Conservation (phyloP, 2,797 vertebrate species). For the Meriones psammophilus region DNA sequence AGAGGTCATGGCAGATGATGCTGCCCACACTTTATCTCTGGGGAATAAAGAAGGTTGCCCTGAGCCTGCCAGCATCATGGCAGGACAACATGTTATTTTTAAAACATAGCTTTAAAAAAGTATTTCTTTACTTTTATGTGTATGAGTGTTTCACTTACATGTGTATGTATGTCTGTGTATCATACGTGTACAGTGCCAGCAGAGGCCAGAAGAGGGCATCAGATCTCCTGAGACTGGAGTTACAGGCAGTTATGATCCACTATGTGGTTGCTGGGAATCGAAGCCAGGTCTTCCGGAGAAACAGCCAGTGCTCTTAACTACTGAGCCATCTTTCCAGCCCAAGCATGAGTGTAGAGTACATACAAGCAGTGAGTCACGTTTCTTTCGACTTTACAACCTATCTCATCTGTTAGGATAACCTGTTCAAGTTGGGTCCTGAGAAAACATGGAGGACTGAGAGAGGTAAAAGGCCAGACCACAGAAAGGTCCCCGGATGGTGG, state of each 20-base stretch:
- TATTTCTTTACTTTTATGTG: not conserved
- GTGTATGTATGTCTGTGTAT: not conserved
- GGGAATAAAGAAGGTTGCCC: not conserved
- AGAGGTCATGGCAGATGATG: not conserved
- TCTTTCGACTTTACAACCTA: not conserved
- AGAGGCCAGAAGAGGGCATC: not conserved
- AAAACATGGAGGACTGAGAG: not conserved
- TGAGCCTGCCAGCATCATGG: not conserved
- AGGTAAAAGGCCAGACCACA: not conserved
- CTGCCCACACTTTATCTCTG: not conserved
- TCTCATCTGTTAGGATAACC: not conserved
- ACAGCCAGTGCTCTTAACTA: not conserved
- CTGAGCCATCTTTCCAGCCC: not conserved
- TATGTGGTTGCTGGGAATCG: not conserved
- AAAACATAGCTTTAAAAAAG: not conserved
- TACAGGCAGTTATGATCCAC: not conserved
- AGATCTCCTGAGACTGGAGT: not conserved
- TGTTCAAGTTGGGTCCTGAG: not conserved
- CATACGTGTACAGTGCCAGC: not conserved
- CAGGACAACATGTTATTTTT: not conserved
- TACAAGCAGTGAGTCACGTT: not conserved
- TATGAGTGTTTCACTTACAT: not conserved
- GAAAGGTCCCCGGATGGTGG: not conserved
- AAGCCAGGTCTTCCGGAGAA: not conserved
- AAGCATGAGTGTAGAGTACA: not conserved